Conservation (phyloP, 2,113 vertebrate genomes). For the Elephas maximus region DNA sequence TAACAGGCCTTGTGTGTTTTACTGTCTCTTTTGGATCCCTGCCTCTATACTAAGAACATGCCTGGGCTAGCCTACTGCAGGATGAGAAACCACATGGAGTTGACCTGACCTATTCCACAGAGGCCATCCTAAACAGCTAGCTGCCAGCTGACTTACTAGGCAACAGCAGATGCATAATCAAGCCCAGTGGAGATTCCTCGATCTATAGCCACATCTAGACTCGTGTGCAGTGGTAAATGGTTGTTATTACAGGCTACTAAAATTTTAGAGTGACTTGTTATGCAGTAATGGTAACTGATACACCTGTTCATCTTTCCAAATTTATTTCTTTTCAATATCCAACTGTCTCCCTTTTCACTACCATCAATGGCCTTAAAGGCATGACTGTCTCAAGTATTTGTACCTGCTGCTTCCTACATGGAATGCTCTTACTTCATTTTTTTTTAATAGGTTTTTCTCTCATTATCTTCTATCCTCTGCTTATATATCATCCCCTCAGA, state of each 20-base stretch:
- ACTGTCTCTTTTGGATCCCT: too few species aligned
- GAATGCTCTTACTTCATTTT: neutral
- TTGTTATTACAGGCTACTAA: neutral
- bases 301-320: neutral
- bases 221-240: neutral
- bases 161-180: neutral
- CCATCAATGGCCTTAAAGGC: neutral
- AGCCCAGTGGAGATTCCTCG: neutral
- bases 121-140: neutral
- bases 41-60: neutral
- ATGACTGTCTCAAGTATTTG: neutral
- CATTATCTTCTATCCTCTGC: neutral
- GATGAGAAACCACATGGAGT: neutral
- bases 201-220: neutral
- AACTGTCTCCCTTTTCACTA: neutral
- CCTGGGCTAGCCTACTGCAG: neutral
- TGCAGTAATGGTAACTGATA: neutral
- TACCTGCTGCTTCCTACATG: neutral
- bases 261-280: neutral
- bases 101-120: neutral
- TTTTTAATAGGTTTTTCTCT: neutral
- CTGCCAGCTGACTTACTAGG: neutral
- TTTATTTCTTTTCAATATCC: neutral
- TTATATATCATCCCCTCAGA: neutral
- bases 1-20: neutral